Conservation (phyloP, 2,888 invertebrate genomes). For the Phytoseiulus persimilis region DNA sequence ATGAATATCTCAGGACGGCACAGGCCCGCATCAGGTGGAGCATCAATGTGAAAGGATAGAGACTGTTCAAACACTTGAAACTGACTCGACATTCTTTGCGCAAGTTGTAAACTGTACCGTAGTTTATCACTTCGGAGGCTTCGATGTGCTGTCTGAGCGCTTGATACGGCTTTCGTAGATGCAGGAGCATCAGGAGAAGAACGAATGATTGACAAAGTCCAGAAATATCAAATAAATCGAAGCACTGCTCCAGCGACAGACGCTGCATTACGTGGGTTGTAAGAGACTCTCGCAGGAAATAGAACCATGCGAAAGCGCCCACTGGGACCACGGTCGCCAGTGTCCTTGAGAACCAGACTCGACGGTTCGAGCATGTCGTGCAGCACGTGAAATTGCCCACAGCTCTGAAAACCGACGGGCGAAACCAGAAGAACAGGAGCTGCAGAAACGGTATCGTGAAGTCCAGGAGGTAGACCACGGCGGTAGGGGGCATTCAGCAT, state of each 20-base stretch:
- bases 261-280: background rate
- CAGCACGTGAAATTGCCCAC: constrained; percentile 20
- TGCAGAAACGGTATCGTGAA: constrained; percentile 25
- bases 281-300: constrained; percentile 11
- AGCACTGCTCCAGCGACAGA: background rate
- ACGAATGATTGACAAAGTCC: constrained; percentile 15
- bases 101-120: background rate
- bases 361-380: background rate
- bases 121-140: background rate
- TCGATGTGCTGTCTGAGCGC: background rate
- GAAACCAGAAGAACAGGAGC: constrained; percentile 26
- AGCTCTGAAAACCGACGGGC: too few relatives aligned
- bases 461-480: constrained; percentile 16
- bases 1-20: background rate
- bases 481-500: background rate
- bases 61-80: constrained; percentile 7
- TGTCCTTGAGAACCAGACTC: constrained; percentile 14
- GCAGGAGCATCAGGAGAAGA: constrained; percentile 11
- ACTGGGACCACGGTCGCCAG: background rate
- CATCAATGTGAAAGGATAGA: background rate
- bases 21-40: background rate
- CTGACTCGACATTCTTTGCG: background rate
- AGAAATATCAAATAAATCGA: constrained; percentile 7
- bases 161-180: constrained; percentile 11
- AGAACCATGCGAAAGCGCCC: background rate